Base-by-base conservation (phyloP, 2,888 invertebrate genomes). In the Autographa gamma region DNA sequence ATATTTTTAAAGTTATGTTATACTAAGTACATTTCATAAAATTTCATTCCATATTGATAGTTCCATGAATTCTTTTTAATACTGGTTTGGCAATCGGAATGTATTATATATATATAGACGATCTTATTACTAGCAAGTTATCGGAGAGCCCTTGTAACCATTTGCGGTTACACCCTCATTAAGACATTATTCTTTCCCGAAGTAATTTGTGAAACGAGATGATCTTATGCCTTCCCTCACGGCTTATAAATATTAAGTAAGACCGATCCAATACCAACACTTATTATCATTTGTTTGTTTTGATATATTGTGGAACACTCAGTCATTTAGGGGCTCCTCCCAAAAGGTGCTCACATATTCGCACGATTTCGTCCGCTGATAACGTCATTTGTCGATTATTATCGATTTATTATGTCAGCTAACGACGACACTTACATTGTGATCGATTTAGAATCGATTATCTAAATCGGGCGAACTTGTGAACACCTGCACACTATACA, bases 1-100 rank as follows among this genome's bases (percentile, higher is more conserved):
- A 43, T 16, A 3, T n/a, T n/a, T 66, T 72, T 69, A 70, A 67
- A 65, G 63, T 77, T 72, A 74, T 65, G 52, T 71, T 61, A 74
- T 63, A 66, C 62, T 76, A 74, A 48, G 69, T 62, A 73, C 69
- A 74, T 43, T 59, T 32, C 69, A 80, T 71, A 60, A 62, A 63
- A 66, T 48, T 41, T 62, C 54, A 25, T 71, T 63, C 73, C 66
- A 67, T 60, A 73, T 76, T 72, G 71, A 66, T 68, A 71, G 60
- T 72, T 70, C 62, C 69, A 77, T 64, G 67, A 64, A 76, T 80
- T 75, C 61, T 71, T 76, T 83, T 0, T 48, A 83, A 81, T 83
- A 81, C 81, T 83, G 81, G 64, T 80, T 82, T 83, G 81, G 83
- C 76, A 74, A 81, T 73, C 38, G 66, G 81, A 73, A 71, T 71